A percentile compares a stretch with the other conserved stretches of the same genome.
phyloP scores from a whole-genome alignment of 2,113 vertebrate species.

The Ellobius talpinus region DNA sequence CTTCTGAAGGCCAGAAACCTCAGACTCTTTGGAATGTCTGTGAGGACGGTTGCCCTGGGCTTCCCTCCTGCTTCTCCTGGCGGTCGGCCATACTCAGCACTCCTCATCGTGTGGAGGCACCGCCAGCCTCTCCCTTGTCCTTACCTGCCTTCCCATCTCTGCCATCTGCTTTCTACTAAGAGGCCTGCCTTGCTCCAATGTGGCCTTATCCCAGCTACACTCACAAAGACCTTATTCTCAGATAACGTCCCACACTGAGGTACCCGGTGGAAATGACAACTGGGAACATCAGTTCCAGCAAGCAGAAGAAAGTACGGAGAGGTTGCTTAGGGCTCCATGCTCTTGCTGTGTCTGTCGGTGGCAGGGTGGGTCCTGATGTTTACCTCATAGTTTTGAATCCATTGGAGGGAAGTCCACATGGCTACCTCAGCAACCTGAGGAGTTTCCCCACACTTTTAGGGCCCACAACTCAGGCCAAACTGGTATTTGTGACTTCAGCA shows the following conservation, averaged over 20 bases:
- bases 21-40: no score
- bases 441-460: background rate
- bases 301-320: background rate
- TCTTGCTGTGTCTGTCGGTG: background rate
- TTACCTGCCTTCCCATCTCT: background rate
- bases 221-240: background rate
- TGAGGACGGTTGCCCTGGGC: accelerated
- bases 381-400: background rate
- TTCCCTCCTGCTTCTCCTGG: background rate
- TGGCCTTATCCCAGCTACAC: background rate
- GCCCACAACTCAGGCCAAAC: background rate
- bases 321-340: accelerated
- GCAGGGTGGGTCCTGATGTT: background rate
- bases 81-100: accelerated
- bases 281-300: background rate
- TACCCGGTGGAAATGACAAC: background rate
- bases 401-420: background rate
- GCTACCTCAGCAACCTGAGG: background rate
- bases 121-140: accelerated
- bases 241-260: background rate
- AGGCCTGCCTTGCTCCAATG: background rate
- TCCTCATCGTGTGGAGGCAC: no score
- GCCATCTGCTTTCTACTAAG: background rate
- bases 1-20: background rate
- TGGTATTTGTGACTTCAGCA: background rate